These are phyloP conservation scores for Pteronotus mesoamericanus DNA, from an alignment of 2,797 vertebrate genomes.

Conservation along the genomic window DNA sequence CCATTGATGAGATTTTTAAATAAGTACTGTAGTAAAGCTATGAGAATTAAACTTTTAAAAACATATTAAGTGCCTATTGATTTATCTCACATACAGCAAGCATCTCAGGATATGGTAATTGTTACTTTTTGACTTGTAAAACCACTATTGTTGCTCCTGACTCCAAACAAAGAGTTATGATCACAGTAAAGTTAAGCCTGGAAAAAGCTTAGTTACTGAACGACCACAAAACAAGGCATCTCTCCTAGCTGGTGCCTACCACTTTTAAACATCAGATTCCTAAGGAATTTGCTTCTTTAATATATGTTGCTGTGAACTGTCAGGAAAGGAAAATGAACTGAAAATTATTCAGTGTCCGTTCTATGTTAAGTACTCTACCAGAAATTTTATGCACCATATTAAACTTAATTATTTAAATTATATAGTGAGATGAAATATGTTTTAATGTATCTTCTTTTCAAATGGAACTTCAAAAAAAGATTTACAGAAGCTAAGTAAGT, in stretches of 20 bases:
- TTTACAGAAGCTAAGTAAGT: neutral
- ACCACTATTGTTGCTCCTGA: neutral
- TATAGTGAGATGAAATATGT: neutral
- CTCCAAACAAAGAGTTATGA: conserved; percentile 13
- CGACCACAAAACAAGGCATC: neutral
- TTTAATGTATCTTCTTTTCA: conserved; percentile 12
- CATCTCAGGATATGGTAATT: neutral
- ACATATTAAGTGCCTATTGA: neutral
- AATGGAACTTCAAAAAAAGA: neutral
- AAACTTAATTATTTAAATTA: conserved; percentile 42
- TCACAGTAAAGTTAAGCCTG: neutral
- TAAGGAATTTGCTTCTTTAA: neutral
- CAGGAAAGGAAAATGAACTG: neutral
- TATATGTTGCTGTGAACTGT: neutral
- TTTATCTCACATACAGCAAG: conserved; percentile 1
- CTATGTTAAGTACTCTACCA: neutral
- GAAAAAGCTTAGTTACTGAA: neutral
- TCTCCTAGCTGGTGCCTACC: neutral
- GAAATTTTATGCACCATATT: neutral
- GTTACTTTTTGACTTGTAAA: neutral
- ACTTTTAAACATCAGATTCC: neutral
- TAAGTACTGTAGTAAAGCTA: neutral
- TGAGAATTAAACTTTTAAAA: conserved; percentile 32
- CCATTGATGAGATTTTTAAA: neutral
- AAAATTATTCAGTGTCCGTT: neutral